Evolutionary conservation across 2,888 invertebrate genomes (phyloP), one percentile per base, ranked within the genome.

Genomic region (Rhagophthalmus giganteus): DNA sequence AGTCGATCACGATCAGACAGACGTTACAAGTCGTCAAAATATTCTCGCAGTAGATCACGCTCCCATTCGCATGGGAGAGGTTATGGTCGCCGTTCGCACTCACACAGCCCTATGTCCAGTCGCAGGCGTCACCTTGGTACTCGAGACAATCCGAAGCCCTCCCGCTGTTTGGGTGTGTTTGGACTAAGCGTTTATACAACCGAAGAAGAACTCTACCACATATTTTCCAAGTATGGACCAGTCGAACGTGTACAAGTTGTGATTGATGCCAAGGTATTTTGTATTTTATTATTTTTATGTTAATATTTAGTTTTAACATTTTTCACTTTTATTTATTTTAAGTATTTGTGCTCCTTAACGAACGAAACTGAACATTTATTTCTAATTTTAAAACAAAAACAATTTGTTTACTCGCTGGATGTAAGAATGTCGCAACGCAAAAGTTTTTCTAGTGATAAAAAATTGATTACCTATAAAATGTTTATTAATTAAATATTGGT

Each of bases 201-300:
- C 1, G 96, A 97, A 72, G 84, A 89, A 63, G 92, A 95, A 73
- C 82, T 98, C 28, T 86, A 90, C 69, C 90, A 94, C 65, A 89
- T 96, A 59, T 96, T 98, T 77, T 85, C 86, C 32, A 92, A 94
- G 72, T 97, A 86, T 72, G 97, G 97, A 1, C 87, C 88, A 0
- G 87, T 98, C 20, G 94, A 96, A 70, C 86, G 92, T 70, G 88
- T 93, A 13, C 92, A 95, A 78, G 87, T 98, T 57, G 94, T 98
- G 40, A 91, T 94, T 66, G 97, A 98, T 76, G 94, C 94, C 33
- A 95, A 95, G 85, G 90, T 90, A 74, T 20, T 20, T 5, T 7
- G 4, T 20, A 20, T 20, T 20, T 3, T 7, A 5, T 20, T 20
- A 20, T 7, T n/a, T n/a, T n/a, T n/a, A n/a, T n/a, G n/a, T n/a